Percentiles rank a stretch among this genome's conserved stretches.
Evolutionary conservation across 1,140 invertebrate species (phyloP).

Genomic region (Thereuonema tuberculata): DNA sequence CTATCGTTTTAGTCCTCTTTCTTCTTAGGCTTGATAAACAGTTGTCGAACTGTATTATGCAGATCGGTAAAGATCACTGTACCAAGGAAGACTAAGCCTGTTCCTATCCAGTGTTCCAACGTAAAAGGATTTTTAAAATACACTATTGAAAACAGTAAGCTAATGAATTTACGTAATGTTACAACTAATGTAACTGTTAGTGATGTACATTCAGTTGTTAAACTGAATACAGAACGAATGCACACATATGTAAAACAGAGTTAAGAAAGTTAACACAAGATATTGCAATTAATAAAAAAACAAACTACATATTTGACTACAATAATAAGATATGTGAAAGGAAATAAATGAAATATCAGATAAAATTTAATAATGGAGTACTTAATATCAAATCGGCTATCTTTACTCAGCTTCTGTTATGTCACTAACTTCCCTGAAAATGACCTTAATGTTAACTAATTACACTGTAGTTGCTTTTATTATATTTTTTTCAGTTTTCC

Average conservation of each 20-base stretch:
- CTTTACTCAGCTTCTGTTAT: too few relatives aligned
- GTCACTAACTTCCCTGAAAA: too few relatives aligned
- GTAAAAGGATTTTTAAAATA: slow-evolving; percentile 95
- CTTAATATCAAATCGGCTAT: too few relatives aligned
- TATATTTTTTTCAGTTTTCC: too few relatives aligned
- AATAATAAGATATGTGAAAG: too few relatives aligned
- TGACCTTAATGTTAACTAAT: too few relatives aligned
- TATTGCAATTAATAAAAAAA: too few relatives aligned
- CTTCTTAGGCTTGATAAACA: not conserved
- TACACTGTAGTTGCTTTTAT: too few relatives aligned
- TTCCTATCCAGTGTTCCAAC: slow-evolving; percentile 80
- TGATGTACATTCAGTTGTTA: slow-evolving; percentile 87
- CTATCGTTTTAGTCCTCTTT: not conserved
- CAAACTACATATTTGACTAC: too few relatives aligned
- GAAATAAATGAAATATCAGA: too few relatives aligned
- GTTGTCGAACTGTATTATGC: slow-evolving; percentile 16
- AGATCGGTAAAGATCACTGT: slow-evolving; percentile 83
- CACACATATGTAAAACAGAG: slow-evolving; percentile 53
- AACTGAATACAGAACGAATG: slow-evolving; percentile 82
- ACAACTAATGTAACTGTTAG: slow-evolving; percentile 90
- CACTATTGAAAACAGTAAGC: slow-evolving; percentile 83
- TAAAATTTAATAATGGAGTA: too few relatives aligned
- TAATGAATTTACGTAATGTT: slow-evolving; percentile 89
- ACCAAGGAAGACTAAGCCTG: slow-evolving; percentile 76
- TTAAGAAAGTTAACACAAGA: slow-evolving; percentile 21